Evolutionary conservation across 1,140 invertebrate genomes (phyloP).

Genomic region (Drosophila paulistorum): DNA sequence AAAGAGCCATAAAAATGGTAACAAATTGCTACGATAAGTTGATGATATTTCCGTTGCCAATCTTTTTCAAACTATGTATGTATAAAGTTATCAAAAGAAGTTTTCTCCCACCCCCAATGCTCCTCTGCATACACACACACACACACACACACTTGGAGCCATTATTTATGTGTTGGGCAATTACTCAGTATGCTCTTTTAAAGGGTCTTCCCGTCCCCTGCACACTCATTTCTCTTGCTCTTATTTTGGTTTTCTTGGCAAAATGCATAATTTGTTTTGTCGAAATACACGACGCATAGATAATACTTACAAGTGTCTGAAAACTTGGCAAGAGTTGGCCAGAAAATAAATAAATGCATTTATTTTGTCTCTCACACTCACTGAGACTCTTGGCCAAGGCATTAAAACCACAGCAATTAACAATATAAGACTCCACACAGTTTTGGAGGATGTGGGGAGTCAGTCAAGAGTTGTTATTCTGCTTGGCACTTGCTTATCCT

Average conservation of each 20-base stretch:
- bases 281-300: constrained; percentile 1
- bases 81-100: constrained; percentile 22
- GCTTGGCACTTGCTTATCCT: constrained; percentile 77
- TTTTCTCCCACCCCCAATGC: too few species aligned
- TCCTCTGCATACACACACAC: too few species aligned
- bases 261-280: constrained; percentile 21
- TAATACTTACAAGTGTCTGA: constrained; percentile 18
- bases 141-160: background rate
- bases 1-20: background rate
- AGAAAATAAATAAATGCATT: constrained; percentile 58
- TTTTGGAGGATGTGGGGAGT: constrained; percentile 15
- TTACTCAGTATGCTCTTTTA: background rate
- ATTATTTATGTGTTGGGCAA: constrained; percentile 28
- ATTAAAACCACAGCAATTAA: constrained; percentile 72
- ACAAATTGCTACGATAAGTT: too few species aligned
- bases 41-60: background rate
- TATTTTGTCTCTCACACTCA: constrained; percentile 2
- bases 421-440: constrained; percentile 30
- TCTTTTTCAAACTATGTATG: constrained; percentile 35
- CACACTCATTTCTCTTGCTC: background rate
- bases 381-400: constrained; percentile 53
- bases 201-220: background rate
- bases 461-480: constrained; percentile 55
- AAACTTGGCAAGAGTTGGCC: constrained; percentile 27
- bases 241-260: constrained; percentile 3